Percentiles rank a stretch among this genome's conserved stretches.
phyloP scores from a whole-genome alignment of 2,113 vertebrate genomes.

The Colossoma macropomum region DNA sequence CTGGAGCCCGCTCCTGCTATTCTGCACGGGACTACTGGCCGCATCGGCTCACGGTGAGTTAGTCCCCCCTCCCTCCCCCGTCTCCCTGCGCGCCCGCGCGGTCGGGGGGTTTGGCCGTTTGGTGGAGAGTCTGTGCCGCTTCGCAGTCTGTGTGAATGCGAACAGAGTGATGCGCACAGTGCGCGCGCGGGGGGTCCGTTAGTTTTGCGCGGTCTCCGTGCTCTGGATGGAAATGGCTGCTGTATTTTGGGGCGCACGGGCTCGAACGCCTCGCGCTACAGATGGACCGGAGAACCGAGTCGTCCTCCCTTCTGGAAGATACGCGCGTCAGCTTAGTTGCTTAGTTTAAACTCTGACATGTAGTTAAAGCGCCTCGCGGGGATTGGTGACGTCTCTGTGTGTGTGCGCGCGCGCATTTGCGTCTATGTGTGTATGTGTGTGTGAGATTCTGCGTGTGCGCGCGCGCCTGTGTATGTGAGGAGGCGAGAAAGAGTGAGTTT shows the following conservation, averaged over 20 bases:
- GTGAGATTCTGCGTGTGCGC: constrained; percentile 28
- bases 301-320: too few species aligned
- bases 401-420: background rate
- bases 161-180: background rate
- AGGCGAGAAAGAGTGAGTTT: constrained; percentile 48
- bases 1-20: constrained; percentile 89
- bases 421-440: background rate
- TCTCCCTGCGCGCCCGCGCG: too few species aligned
- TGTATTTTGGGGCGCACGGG: background rate
- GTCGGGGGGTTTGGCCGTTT: background rate
- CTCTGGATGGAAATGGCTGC: background rate
- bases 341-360: constrained; percentile 14
- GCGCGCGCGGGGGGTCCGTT: background rate
- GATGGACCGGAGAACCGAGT: too few species aligned
- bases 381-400: background rate
- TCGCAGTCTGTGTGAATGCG: too few species aligned
- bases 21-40: constrained; percentile 88
- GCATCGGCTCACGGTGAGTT: constrained; percentile 89
- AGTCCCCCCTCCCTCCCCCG: background rate
- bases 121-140: background rate
- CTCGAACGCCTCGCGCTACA: too few species aligned
- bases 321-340: too few species aligned
- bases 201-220: background rate
- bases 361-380: background rate
- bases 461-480: constrained; percentile 28